These are phyloP conservation scores for silkworm (Bombyx mori) DNA, from an alignment of 1,140 invertebrate genomes.

Conservation along the genomic window DNA sequence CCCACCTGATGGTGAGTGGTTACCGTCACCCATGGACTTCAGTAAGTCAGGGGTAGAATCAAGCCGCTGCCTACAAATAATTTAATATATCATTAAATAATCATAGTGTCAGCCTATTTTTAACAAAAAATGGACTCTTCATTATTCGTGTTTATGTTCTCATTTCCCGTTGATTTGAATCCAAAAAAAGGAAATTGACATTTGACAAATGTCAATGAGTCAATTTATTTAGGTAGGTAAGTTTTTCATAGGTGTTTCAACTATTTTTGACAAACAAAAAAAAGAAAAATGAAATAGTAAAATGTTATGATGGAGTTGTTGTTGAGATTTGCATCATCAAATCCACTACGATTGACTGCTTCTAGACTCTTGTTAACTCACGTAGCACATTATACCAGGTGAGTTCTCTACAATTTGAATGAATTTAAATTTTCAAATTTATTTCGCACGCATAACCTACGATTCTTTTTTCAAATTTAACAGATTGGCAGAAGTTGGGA, in stretches of 20 bases:
- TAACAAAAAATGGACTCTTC: no score
- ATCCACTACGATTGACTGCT: conserved; percentile 45
- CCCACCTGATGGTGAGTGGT: no score
- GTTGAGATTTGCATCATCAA: conserved; percentile 53
- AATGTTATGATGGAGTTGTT: conserved; percentile 69
- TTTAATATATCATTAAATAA: no score
- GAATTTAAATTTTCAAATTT: conserved; percentile 10
- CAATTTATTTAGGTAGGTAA: no score
- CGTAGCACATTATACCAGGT: conserved; percentile 60
- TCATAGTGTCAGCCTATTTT: no score
- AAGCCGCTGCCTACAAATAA: no score
- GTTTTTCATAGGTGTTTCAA: neutral
- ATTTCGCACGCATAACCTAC: conserved; percentile 50
- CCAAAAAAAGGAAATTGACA: no score
- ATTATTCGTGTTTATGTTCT: no score
- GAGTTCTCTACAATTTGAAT: conserved; percentile 6
- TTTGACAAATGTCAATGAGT: no score
- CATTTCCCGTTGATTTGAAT: no score
- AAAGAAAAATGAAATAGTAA: conserved; percentile 51
- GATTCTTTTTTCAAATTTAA: conserved; percentile 16
- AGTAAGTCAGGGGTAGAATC: no score
- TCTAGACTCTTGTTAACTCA: conserved; percentile 55
- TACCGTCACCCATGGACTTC: no score
- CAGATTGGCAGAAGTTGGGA: conserved; percentile 75
- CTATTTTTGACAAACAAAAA: conserved; percentile 43